These are phyloP conservation scores for Thumatha senex DNA, from an alignment of 2,888 invertebrate genomes.

Conservation along the genomic window DNA sequence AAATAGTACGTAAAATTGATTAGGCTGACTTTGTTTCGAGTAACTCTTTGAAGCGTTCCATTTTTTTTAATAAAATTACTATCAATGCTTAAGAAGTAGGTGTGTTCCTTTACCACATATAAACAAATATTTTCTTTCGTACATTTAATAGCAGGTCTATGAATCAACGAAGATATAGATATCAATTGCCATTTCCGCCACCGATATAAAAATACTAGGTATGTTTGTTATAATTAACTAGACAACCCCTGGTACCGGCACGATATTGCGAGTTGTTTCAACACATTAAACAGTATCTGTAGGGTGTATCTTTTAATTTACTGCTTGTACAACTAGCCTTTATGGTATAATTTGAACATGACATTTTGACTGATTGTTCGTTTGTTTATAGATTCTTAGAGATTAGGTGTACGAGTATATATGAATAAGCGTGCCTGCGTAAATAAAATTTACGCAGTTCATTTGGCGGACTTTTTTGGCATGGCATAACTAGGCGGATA, in stretches of 20 bases:
- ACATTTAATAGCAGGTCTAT: no score
- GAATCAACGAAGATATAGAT: neutral
- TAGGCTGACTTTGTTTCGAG: no score
- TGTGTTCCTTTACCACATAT: neutral
- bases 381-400: neutral
- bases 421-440: no score
- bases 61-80: no score
- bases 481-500: no score
- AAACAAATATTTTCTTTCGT: no score
- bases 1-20: no score
- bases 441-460: no score
- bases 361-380: neutral
- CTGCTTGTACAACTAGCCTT: constrained; percentile 19
- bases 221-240: constrained; percentile 6
- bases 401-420: no score
- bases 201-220: neutral
- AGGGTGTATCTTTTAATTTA: constrained; percentile 45
- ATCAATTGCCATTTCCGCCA: neutral
- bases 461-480: no score
- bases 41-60: no score
- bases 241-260: constrained; percentile 14
- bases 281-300: constrained; percentile 44
- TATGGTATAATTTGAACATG: neutral
- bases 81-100: no score
- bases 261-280: constrained; percentile 29